Base-by-base conservation (phyloP, 2,888 invertebrate genomes). In the Kuschelorhynchus macadamiae region DNA sequence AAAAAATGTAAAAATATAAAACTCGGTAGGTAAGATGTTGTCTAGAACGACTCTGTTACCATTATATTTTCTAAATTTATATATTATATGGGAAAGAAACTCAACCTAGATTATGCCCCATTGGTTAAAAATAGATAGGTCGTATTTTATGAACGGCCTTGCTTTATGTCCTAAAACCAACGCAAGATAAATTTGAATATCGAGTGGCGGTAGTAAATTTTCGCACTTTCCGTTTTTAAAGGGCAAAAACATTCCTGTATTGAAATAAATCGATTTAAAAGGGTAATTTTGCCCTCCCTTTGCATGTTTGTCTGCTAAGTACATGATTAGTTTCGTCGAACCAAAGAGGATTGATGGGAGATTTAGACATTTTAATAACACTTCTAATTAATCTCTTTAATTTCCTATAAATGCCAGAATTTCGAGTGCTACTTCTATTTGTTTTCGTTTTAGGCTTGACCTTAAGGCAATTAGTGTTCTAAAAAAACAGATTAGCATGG, bases 261-360 rank as follows among this genome's bases (percentile, higher is more conserved):
- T 50, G 62, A 16, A 57, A 62, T 62, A 63, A 56, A 67, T 67
- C 67, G 67, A 67, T 67, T 63, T 57, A 46, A 57, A 62, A 67
- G 67, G 67, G 67, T 67, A 67, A 67, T 67, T 67, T 62, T 16
- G 39, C 52, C 67, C 67, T 50, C 67, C 67, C 61, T 63, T 67
- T 67, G 62, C 67, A 57, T 67, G 67, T 67, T 44, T 55, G 33
- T 50, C 66, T 53, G 53, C 30, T 17, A 53, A 52, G 53, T 66
- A 57, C 62, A 67, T 62, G 62, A 67, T 67, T 61, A 52, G 59
- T 56, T 42, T 56, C 62, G 42, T 52, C 62, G 62, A 56, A 52
- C 36, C 62, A 46, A 20, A 21, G 57, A 61, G 42, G 62, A 67
- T 67, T 67, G 67, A 67, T 67, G 61, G 62, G 52, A 50, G 39